Evolutionary conservation across 2,888 invertebrate genomes (phyloP), one percentile per base, ranked within the genome.

Genomic region (Hylaea fasciaria): DNA sequence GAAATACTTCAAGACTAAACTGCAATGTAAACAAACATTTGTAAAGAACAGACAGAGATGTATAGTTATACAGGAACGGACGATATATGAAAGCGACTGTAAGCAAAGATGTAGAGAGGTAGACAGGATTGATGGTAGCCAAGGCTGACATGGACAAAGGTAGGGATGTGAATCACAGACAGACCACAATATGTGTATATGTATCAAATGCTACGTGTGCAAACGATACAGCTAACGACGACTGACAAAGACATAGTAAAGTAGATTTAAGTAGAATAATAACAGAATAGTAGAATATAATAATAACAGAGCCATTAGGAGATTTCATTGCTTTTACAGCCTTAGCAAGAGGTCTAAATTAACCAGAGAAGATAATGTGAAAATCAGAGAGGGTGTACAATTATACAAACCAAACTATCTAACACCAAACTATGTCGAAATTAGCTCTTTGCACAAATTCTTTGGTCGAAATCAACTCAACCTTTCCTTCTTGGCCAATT

Each of bases 91-190:
- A 55, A 51, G 47, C 43, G 12, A 72, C 72, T 69, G 69, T 68
- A 71, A 69, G 67, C 64, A 69, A 72, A 72, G 78, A 77, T 61
- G 39, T 55, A 61, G 51, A 51, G 56, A 46, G 29, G 47, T 46
- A 46, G 54, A 55, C 55, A 56, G 51, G 56, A 70, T 58, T 53
- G 73, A 77, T 81, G 75, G 71, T 74, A 69, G 71, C 68, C 68
- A 72, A 64, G 63, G 48, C 65, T 72, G 71, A 70, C 76, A 71
- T 68, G 71, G 70, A 77, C 56, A 50, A 73, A 76, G 71, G 70
- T 71, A 73, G 68, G 70, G 69, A 62, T 72, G 72, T 70, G 71
- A 73, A 72, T 73, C 73, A 76, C 72, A 68, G 69, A 74, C 73
- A 68, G 64, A 67, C 13, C 0, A 5, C 10, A 22, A 22, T 12